Conservation (phyloP, 2,797 vertebrate species). For the Gephyroberyx darwinii region DNA sequence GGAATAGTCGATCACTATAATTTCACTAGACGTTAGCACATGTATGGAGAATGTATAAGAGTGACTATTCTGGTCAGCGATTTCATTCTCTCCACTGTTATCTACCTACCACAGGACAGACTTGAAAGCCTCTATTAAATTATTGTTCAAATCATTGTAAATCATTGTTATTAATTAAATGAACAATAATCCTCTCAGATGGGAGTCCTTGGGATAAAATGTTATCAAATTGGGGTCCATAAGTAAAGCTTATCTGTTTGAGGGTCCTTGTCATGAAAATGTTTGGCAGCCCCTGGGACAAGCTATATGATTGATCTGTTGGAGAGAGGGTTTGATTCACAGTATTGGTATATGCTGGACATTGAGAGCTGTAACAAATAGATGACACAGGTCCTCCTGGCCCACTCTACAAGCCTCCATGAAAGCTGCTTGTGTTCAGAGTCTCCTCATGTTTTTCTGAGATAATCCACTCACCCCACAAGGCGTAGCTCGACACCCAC, state of each 20-base stretch:
- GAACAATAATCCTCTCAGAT: not conserved
- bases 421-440: slow-evolving; percentile 86
- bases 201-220: not conserved
- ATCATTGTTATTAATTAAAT: no score
- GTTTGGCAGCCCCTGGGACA: not conserved
- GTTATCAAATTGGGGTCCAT: not conserved
- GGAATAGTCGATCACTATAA: not conserved
- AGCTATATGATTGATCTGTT: not conserved
- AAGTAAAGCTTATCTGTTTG: not conserved
- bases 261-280: not conserved
- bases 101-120: slow-evolving; percentile 5
- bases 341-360: slow-evolving; percentile 46
- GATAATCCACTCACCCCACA: slow-evolving; percentile 82
- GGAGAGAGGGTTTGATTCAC: slow-evolving; percentile 33
- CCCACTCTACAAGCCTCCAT: slow-evolving; percentile 80
- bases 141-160: not conserved
- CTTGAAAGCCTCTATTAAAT: not conserved
- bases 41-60: not conserved
- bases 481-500: slow-evolving; percentile 85
- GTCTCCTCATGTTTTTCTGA: slow-evolving; percentile 84
- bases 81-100: not conserved
- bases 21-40: not conserved
- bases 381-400: slow-evolving; percentile 72
- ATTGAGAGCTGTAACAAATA: slow-evolving; percentile 56
- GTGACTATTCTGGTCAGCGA: not conserved